Conservation (phyloP, 2,888 invertebrate species). For the Conops quadrifasciatus region DNA sequence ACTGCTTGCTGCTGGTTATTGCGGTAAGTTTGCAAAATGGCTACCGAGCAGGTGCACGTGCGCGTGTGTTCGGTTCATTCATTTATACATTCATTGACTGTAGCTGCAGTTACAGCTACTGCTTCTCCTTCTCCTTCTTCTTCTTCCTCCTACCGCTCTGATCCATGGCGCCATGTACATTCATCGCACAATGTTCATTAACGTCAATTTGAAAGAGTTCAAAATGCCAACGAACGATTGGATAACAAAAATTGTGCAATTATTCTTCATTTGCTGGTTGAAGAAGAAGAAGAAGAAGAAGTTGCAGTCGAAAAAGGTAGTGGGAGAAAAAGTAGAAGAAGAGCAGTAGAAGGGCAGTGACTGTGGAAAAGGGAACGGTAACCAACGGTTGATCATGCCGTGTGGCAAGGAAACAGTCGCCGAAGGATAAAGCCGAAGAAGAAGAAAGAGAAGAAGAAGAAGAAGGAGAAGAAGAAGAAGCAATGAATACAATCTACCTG, state of each 20-base stretch:
- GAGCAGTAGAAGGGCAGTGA: no score
- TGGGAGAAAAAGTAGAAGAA: not conserved
- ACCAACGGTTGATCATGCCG: no score
- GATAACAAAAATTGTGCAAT: slow-evolving; percentile 43
- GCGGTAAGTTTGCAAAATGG: not conserved
- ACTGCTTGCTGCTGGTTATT: not conserved
- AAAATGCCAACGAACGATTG: slow-evolving; percentile 44
- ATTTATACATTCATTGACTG: no score
- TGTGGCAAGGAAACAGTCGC: no score
- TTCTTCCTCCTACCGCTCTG: not conserved
- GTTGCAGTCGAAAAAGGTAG: not conserved
- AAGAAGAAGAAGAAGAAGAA: not conserved
- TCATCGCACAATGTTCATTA: slow-evolving; percentile 43
- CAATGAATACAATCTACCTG: not conserved
- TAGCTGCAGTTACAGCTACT: slow-evolving; percentile 9
- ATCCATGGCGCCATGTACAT: not conserved
- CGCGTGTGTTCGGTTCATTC: slow-evolving; percentile 12
- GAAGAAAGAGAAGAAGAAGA: not conserved
- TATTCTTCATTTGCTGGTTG: slow-evolving; percentile 42
- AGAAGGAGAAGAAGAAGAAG: not conserved
- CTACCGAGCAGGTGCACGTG: not conserved
- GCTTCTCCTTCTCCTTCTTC: not conserved
- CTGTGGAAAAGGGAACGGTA: no score
- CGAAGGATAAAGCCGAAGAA: no score
- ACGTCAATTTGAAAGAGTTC: slow-evolving; percentile 47